Base-by-base conservation (phyloP, 2,113 vertebrate species). In the Tragulus kanchil region DNA sequence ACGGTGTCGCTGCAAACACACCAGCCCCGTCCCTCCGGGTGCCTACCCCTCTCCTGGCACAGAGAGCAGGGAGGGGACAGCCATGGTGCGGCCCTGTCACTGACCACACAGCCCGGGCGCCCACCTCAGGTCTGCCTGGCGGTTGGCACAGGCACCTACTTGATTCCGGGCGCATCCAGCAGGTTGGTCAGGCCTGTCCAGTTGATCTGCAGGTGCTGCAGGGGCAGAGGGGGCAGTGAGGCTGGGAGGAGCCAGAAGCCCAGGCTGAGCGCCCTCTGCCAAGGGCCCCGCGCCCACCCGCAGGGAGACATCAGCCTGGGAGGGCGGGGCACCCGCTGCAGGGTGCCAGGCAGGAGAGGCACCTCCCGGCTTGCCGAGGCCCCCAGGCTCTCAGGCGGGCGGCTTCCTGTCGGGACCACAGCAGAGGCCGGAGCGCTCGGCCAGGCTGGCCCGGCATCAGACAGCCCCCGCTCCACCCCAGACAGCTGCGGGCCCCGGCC, bases 161-260 rank as follows among this genome's bases (percentile, higher is more conserved):
- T 99, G 98, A 99, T 99, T 15, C 98, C 99, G 12, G 99, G 99
- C 45, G 98, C 99, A 94, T 99, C 99, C 96, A 99, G 97, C 59
- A 99, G 94, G 97, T 99, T 99, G 65, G 99, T 99, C 97, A 99
- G 98, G 42, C 99, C 99, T 0, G 99, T 99, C 99, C 99, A 99
- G 98, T 99, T 99, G 97, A 99, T 99, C 95, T 99, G 97, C 85
- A 99, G 94, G 87, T 99, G 98, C 99, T 99, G 90, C n/a, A 95
- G 88, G 91, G 95, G 67, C 62, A 84, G 50, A 92, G 16, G 81
- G 73, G 75, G 58, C 78, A 25, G 12, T 95, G 8, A 89, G 93
- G 23, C 65, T 50, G 26, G 52, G 69, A 28, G 42, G 58, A 48
- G 50, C 71, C 45, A n/a, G 92, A 78, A 87, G 42, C 58, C 59